Evolutionary conservation across 2,797 vertebrate genomes (phyloP), one percentile per base, ranked within the genome.

Genomic region (Hylomyscus alleni): DNA sequence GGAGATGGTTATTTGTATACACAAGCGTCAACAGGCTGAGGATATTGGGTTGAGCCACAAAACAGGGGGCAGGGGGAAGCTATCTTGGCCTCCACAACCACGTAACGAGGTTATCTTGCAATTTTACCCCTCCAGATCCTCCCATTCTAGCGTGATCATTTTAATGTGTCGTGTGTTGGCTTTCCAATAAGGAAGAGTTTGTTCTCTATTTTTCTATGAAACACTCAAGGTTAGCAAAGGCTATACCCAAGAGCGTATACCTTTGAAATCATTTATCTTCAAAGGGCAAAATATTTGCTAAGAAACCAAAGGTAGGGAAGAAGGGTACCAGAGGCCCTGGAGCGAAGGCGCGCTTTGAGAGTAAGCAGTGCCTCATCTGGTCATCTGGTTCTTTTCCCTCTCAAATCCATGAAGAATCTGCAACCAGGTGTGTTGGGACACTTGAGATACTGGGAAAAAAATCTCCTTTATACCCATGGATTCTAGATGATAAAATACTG

Each of bases 131-230:
- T 83, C 26, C 24, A 34, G 4, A 1, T 54, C 73, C 29, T 65
- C 40, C 17, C 24, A 37, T 82, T 37, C 50, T 56, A 80, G 22
- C 17, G 37, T 73, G 44, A 62, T 88, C 37, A 91, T 84, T 89
- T 84, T 47, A 73, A 94, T 92, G 81, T 90, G 89, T 76, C 52
- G 92, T 76, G 90, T 60, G 47, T 24, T 22, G 17, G 24, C 7
- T 92, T 96, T 54, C 13, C 75, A 92, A n/a, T 22, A 40, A 95
- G 54, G 78, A 77, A 86, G 58, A 93, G 44, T 65, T 44, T 65
- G 14, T 40, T 15, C 67, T 91, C 56, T 96, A 34, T 85, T 92
- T 91, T 94, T 94, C 69, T 40, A 87, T 4, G n/a, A 96, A 94
- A 67, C 34, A 83, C 84, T 88, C 47, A 7, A 95, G 82, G 34